Conservation (phyloP, 2,888 invertebrate species). For the Callyntrura guangdongensis region DNA sequence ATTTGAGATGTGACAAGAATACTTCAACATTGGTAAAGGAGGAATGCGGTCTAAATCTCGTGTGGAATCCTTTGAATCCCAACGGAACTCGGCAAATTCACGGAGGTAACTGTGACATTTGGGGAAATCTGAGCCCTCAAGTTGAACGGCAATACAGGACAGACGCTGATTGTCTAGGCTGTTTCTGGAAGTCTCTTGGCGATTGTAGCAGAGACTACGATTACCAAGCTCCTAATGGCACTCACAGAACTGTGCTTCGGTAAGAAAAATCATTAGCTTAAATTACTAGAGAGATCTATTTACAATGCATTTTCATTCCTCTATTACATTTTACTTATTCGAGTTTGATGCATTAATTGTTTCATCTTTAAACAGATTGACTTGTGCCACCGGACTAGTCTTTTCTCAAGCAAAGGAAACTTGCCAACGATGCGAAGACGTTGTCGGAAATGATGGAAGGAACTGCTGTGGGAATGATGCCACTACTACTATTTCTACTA, state of each 20-base stretch:
- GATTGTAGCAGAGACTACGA: slow-evolving; percentile 28
- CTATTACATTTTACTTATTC: too few species aligned
- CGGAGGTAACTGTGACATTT: slow-evolving; percentile 57
- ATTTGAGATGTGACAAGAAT: too few species aligned
- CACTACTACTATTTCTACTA: too few species aligned
- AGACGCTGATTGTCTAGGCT: slow-evolving; percentile 35
- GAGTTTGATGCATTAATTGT: too few species aligned
- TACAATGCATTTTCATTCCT: too few species aligned
- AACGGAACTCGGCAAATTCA: slow-evolving; percentile 25
- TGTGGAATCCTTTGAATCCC: too few species aligned
- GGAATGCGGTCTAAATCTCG: too few species aligned
- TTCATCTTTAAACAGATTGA: neutral
- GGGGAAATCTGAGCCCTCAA: slow-evolving; percentile 36
- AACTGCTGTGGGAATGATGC: slow-evolving; percentile 25
- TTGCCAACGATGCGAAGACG: slow-evolving; percentile 45
- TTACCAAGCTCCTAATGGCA: slow-evolving; percentile 52
- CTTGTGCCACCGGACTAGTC: slow-evolving; percentile 27
- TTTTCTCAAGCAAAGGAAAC: slow-evolving; percentile 46
- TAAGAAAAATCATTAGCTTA: neutral
- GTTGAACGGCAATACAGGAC: neutral
- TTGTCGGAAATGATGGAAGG: neutral
- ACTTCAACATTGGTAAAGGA: too few species aligned
- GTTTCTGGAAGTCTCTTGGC: slow-evolving; percentile 45
- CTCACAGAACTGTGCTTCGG: slow-evolving; percentile 9
- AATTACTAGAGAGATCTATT: too few species aligned